Evolutionary conservation across 35 echinoderm and acorn worm genomes (phyloP).

Genomic region (Stichopus chloronotus): DNA sequence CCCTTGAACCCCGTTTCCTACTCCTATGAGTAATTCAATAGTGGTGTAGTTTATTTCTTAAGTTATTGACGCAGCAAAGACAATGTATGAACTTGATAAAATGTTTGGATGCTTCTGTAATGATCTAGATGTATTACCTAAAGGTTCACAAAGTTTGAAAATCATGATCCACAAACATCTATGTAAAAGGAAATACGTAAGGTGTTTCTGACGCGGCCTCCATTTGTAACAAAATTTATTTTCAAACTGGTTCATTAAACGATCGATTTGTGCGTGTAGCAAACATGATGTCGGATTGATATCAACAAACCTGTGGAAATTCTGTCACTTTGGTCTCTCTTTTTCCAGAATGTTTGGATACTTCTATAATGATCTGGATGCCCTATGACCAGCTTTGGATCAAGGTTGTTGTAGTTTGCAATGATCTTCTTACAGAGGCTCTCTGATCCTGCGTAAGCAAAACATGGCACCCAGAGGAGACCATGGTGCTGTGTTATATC

Average conservation of each 20-base stretch:
- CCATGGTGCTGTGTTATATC: conserved; percentile 23
- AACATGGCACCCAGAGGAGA: conserved; percentile 8
- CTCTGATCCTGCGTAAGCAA: background rate
- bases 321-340: conserved; percentile 5
- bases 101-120: background rate
- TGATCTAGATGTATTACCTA: background rate
- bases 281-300: too few species aligned
- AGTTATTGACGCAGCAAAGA: too few species aligned
- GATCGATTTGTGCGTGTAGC: too few species aligned
- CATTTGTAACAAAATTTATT: too few species aligned
- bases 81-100: background rate
- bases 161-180: too few species aligned
- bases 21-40: too few species aligned
- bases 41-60: too few species aligned
- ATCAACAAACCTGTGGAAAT: conserved; percentile 7
- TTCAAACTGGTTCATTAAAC: too few species aligned
- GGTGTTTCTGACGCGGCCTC: too few species aligned
- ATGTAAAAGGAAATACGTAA: too few species aligned
- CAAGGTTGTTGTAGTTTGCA: background rate
- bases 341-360: conserved; percentile 19
- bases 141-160: too few species aligned
- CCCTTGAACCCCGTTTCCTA: too few species aligned
- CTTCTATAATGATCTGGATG: conserved; percentile 44
- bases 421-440: background rate
- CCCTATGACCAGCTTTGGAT: background rate